A percentile compares a stretch with the other conserved stretches of the same genome.
Evolutionary conservation across 2,888 invertebrate species (phyloP).

Genomic region (Deilephila elpenor): DNA sequence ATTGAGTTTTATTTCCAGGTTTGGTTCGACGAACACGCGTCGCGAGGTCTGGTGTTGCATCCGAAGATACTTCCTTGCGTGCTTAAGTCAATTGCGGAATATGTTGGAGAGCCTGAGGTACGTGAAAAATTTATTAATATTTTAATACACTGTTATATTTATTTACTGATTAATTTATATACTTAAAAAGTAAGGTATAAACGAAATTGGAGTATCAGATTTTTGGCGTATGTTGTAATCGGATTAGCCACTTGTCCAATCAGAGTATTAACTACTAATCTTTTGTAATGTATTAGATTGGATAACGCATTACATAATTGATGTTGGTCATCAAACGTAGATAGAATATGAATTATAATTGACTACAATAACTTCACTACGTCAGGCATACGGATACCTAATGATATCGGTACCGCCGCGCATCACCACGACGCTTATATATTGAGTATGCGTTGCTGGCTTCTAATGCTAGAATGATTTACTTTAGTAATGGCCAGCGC

Average conservation of each 20-base stretch:
- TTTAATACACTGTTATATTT: background rate
- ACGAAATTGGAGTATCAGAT: background rate
- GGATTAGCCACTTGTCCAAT: background rate
- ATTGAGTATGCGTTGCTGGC: no score
- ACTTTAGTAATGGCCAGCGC: no score
- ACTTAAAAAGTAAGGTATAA: no score
- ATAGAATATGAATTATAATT: background rate
- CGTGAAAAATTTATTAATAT: constrained; percentile 10
- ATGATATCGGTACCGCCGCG: no score
- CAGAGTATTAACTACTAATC: background rate
- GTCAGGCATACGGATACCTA: no score
- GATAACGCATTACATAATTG: background rate
- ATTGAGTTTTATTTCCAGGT: constrained; percentile 57
- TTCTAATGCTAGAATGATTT: no score
- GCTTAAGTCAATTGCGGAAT: constrained; percentile 66
- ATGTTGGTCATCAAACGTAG: background rate
- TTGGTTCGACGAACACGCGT: constrained; percentile 80
- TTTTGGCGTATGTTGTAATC: background rate
- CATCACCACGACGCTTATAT: no score
- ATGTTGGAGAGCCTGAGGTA: constrained; percentile 63
- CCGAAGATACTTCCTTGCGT: constrained; percentile 77
- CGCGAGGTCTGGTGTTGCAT: constrained; percentile 70
- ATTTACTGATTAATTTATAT: no score
- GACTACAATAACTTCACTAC: no score
- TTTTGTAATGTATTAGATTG: background rate